Evolutionary conservation across 1,140 invertebrate genomes (phyloP).

Genomic region (Zaprionus ghesquierei): DNA sequence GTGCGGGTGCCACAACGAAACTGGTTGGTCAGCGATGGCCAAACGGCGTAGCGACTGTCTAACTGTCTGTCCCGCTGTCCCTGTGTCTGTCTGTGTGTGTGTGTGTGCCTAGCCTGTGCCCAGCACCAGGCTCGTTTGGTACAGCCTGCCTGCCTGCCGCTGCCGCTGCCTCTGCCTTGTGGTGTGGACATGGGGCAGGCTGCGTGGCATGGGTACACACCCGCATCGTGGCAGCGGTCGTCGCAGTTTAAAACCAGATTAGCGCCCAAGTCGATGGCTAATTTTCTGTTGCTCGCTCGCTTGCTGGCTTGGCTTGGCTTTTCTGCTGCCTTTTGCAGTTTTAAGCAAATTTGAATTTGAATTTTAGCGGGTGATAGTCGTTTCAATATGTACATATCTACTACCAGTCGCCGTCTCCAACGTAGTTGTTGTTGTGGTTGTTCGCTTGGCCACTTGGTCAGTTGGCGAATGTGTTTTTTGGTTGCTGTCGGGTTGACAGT

Average conservation of each 20-base stretch:
- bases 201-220: slow-evolving; percentile 55
- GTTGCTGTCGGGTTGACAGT: slow-evolving; percentile 59
- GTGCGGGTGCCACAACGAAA: slow-evolving; percentile 70
- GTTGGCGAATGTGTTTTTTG: slow-evolving; percentile 55
- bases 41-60: slow-evolving; percentile 26
- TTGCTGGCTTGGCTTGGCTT: slow-evolving; percentile 18
- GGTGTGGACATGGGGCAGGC: not conserved
- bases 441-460: slow-evolving; percentile 63
- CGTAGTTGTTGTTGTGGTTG: slow-evolving; percentile 6
- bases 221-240: slow-evolving; percentile 71
- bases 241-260: slow-evolving; percentile 76
- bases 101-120: slow-evolving; percentile 14
- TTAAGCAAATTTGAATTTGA: slow-evolving; percentile 80
- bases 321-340: slow-evolving; percentile 4
- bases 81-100: not conserved
- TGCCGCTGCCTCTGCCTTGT: slow-evolving; percentile 12
- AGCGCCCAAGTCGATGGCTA: slow-evolving; percentile 78
- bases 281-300: slow-evolving; percentile 66
- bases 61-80: not conserved
- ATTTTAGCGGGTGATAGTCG: slow-evolving; percentile 79
- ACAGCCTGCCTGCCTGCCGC: not conserved
- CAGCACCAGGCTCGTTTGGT: not conserved
- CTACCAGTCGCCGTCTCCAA: slow-evolving; percentile 14
- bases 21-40: slow-evolving; percentile 50
- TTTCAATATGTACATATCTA: slow-evolving; percentile 44